These are phyloP conservation scores for Hiodon alosoides DNA, from an alignment of 2,113 vertebrate species.

Conservation along the genomic window DNA sequence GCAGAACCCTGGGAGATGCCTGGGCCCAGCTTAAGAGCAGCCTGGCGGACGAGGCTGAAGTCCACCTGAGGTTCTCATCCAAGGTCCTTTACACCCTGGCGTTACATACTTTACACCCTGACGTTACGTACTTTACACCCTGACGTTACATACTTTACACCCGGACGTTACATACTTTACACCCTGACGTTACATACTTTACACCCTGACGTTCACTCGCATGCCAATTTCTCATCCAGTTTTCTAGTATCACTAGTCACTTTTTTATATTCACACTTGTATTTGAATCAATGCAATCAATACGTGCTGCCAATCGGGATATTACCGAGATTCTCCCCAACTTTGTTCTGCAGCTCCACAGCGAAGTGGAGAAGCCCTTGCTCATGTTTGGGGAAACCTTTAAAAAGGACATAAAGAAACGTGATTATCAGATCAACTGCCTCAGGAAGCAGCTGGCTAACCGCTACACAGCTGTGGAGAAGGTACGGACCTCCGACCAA, in stretches of 20 bases:
- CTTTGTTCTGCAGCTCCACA: conserved; percentile 72
- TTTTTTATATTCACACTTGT: too few species aligned
- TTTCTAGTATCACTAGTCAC: too few species aligned
- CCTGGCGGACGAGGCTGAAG: conserved; percentile 89
- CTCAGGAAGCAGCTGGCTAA: conserved; percentile 88
- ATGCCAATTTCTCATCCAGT: too few species aligned
- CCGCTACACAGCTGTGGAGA: conserved; percentile 83
- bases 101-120: too few species aligned
- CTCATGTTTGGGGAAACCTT: conserved; percentile 92
- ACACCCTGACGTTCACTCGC: too few species aligned
- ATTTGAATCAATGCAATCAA: too few species aligned
- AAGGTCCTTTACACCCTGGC: conserved; percentile 66
- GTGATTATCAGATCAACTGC: conserved; percentile 91
- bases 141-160: too few species aligned
- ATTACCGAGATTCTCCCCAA: neutral
- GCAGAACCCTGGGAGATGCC: conserved; percentile 87
- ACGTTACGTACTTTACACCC: too few species aligned
- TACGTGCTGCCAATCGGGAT: too few species aligned
- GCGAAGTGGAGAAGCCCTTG: conserved; percentile 88
- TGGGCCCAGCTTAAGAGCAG: conserved; percentile 97
- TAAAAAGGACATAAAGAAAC: conserved; percentile 98
- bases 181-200: too few species aligned
- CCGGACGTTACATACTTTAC: too few species aligned
- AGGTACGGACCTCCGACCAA: conserved; percentile 62
- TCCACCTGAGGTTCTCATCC: conserved; percentile 95